Evolutionary conservation across 92 coral and sea anemone species (phyloP), one percentile per base, ranked within the genome.

Genomic region (Blastomussa wellsi): DNA sequence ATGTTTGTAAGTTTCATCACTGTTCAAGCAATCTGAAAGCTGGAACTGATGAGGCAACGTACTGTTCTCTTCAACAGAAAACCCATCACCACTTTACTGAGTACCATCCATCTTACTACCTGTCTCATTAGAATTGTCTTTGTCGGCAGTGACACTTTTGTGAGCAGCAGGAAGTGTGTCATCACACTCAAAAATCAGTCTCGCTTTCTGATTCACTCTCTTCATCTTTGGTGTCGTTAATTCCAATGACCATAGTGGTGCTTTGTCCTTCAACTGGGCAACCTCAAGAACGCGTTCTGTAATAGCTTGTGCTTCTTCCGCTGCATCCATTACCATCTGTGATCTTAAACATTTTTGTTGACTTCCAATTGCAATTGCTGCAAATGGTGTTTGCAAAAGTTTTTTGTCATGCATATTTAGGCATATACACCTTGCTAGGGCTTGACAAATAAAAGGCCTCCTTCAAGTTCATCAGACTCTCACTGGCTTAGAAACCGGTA

Each of bases 191-290:
- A 77, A 62, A 16, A 24, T 89, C 86, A 68, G 79, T 52, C 87
- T 89, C 90, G 39, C 72, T 79, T 65, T 41, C 84, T 11, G 84
- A 64, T 29, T 75, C 78, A 69, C 86, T 39, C 11, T 33, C 67
- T 51, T 70, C 77, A 67, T 69, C 83, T 47, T 28, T 84, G 24
- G 72, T 75, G 70, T 66, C 67, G 57, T 79, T 44, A 76, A 82
- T 35, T 31, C 93, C 86, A 90, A 90, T 59, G 82, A 81, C 76
- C 72, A 66, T 49, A 90, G 73, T 47, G 87, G 69, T 38, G 74
- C 83, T 73, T 87, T 90, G 44, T 90, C 93, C 68, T 90, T 57
- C 74, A 90, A 79, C 68, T 48, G 73, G 47, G 82, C 93, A 32
- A 90, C 85, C 37, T 36, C 72, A 37, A 87, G 39, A 28, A 87